Conservation (phyloP, 1,140 invertebrate species). For the Ptiloglossa arizonensis region DNA sequence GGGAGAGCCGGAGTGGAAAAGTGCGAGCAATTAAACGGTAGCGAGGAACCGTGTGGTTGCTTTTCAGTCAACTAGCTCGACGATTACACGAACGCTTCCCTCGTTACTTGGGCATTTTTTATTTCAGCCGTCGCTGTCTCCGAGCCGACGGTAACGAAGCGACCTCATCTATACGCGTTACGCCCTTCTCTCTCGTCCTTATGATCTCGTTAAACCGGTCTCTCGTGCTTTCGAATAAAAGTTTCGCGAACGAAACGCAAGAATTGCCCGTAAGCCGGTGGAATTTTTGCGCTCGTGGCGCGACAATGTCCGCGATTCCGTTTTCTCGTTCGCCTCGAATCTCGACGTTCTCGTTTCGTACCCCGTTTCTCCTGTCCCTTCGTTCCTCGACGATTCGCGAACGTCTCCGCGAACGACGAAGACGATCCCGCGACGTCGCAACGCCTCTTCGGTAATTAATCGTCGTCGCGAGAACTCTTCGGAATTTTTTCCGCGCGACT, state of each 20-base stretch:
- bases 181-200: not conserved
- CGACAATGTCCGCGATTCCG: constrained; percentile 10
- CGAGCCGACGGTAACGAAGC: constrained; percentile 39
- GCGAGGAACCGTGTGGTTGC: constrained; percentile 36
- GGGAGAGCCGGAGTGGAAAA: constrained; percentile 30
- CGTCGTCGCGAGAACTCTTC: not conserved
- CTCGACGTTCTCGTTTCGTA: too few species aligned
- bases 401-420: not conserved
- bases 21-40: constrained; percentile 64
- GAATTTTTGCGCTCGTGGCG: not conserved
- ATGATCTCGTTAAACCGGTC: constrained; percentile 7
- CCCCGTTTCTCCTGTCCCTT: not conserved
- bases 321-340: too few species aligned
- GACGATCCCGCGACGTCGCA: not conserved
- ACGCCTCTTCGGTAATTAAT: constrained; percentile 12
- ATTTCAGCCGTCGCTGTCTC: constrained; percentile 6
- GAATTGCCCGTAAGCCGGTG: not conserved
- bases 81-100: constrained; percentile 56
- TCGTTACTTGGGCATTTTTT: constrained; percentile 39
- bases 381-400: not conserved
- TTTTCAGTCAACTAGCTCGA: constrained; percentile 51
- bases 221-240: not conserved
- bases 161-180: constrained; percentile 29
- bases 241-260: constrained; percentile 11
- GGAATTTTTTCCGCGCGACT: constrained; percentile 22